phyloP scores from a whole-genome alignment of 2,797 vertebrate species.

The Coregonus sp. region DNA sequence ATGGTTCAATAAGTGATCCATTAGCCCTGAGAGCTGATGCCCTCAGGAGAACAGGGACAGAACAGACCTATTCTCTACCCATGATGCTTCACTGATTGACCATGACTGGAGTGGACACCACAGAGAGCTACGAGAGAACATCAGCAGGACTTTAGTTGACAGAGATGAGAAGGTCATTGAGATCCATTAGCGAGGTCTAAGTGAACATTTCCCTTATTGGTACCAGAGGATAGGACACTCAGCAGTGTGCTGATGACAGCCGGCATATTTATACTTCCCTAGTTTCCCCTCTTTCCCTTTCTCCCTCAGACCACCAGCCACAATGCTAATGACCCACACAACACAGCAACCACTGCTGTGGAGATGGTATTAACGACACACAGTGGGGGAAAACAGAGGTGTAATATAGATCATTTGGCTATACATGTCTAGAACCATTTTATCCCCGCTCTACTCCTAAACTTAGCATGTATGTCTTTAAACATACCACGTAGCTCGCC shows the following conservation, averaged over 20 bases:
- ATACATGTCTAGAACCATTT: not conserved
- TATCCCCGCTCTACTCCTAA: not conserved
- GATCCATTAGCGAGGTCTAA: not conserved
- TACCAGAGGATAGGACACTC: not conserved
- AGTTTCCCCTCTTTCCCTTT: not conserved
- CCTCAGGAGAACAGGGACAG: not conserved
- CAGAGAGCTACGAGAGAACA: not conserved
- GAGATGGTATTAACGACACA: not conserved
- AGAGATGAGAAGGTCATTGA: not conserved
- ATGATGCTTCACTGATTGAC: not conserved
- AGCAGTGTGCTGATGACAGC: not conserved
- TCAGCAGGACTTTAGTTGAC: not conserved
- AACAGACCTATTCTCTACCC: too few relatives aligned
- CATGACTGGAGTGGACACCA: not conserved
- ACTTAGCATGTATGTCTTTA: constrained; percentile 5
- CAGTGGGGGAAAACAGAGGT: not conserved
- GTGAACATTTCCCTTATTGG: not conserved
- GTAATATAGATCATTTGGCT: not conserved
- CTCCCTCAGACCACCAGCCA: not conserved
- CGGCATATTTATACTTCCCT: not conserved
- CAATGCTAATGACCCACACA: not conserved
- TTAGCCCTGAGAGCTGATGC: not conserved
- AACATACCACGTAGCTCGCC: constrained; percentile 18
- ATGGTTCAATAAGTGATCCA: not conserved
- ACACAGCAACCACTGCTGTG: not conserved